phyloP scores from a whole-genome alignment of 2,113 vertebrate species.

The Cettia cetti region DNA sequence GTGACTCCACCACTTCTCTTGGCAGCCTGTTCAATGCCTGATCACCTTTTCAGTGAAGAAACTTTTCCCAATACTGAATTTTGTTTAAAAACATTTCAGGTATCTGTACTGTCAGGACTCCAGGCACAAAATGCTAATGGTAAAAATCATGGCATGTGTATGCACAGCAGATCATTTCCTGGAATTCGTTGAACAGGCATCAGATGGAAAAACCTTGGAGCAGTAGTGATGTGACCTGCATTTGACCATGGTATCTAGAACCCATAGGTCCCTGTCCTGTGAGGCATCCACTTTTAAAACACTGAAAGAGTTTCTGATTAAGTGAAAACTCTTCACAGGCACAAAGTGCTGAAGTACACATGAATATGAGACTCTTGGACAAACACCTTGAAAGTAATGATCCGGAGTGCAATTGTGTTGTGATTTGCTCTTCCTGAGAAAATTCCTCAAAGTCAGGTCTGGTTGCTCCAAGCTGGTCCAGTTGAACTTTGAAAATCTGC shows the following conservation, averaged over 20 bases:
- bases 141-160: neutral
- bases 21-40: neutral
- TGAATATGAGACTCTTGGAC: neutral
- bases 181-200: neutral
- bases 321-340: neutral
- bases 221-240: neutral
- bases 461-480: neutral
- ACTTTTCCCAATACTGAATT: neutral
- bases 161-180: neutral
- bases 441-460: neutral
- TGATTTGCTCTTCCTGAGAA: neutral
- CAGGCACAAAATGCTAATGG: neutral
- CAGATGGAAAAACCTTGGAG: neutral
- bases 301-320: neutral
- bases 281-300: neutral
- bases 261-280: neutral
- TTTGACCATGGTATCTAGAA: neutral
- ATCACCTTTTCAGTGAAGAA: neutral
- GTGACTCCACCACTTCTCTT: neutral
- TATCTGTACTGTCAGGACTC: neutral
- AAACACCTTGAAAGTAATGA: neutral
- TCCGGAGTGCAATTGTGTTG: neutral
- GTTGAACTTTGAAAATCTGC: neutral
- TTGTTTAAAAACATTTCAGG: conserved; percentile 14
- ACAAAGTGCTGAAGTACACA: neutral